Evolutionary conservation across 1,140 invertebrate genomes (phyloP), one percentile per base, ranked within the genome.

Genomic region (Drosophila virilis): DNA sequence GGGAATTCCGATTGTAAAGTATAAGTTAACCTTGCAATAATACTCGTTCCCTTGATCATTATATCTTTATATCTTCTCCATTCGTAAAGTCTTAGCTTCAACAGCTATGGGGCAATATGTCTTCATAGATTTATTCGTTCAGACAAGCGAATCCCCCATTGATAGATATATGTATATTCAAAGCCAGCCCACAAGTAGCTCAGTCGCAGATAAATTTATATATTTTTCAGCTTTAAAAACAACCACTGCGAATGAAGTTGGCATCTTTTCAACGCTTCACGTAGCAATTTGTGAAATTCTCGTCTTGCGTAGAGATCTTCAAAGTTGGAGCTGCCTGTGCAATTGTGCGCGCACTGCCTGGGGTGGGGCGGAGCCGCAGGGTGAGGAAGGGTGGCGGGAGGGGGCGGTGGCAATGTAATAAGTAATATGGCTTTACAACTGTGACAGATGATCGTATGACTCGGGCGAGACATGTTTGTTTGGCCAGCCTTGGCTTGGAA

Each of bases 281-380:
- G 77, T 84, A 88, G 84, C 84, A 88, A 89, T 89, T 88, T 89
- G 85, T 90, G 85, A 88, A 88, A 88, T 88, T 86, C 83, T 83
- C 57, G 51, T 71, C 51, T 71, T 68, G 61, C 37, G 54, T 42
- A 22, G 52, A 55, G 35, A 28, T 80, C 17, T 37, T 12, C 48
- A 58, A 74, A 70, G 22, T 28, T 4, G 3, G 22, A 28, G 22
- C 54, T 57, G 40, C 15, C 40, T 17, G 42, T 60, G 68, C 37
- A 75, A 70, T 64, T 75, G 68, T 70, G 38, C 45, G 38, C 37
- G 51, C 28, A 37, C 43, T 13, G 17, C n/a, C 7, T 5, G 51
- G 22, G 45, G 54, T 5, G 32, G 35, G 54, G 43, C 60, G 43
- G 15, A 28, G 15, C 10, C 28, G 17, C 17, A 17, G 17, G 17